phyloP scores from a whole-genome alignment of 1,140 invertebrate genomes.

The Rhizoglyphus robini region DNA sequence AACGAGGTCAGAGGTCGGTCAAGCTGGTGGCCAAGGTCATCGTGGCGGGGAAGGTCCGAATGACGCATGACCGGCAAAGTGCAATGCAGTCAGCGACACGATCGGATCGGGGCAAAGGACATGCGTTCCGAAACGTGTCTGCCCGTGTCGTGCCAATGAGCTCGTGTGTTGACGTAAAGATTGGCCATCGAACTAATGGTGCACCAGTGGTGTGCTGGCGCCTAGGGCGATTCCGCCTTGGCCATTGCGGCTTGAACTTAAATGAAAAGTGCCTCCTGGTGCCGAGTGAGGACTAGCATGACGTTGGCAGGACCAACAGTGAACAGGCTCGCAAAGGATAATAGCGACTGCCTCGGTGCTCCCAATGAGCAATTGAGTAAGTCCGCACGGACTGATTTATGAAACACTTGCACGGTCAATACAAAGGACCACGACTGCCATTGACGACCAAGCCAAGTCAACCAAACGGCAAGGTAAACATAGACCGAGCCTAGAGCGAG shows the following conservation, averaged over 20 bases:
- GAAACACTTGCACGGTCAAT: no score
- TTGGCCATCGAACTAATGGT: no score
- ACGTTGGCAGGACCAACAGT: no score
- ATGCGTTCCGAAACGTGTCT: not conserved
- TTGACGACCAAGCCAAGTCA: not conserved
- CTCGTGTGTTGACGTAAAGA: no score
- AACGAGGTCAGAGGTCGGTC: conserved; percentile 11
- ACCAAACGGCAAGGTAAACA: not conserved
- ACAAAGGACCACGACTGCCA: no score
- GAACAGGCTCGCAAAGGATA: no score
- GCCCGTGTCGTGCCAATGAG: not conserved
- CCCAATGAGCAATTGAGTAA: no score
- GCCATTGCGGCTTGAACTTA: not conserved
- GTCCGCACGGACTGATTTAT: no score
- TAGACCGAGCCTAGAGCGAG: not conserved
- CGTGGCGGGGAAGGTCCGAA: not conserved
- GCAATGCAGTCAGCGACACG: not conserved
- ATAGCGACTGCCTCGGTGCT: no score
- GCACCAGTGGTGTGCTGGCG: not conserved
- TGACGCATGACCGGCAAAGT: not conserved
- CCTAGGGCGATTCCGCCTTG: not conserved
- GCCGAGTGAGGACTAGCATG: no score
- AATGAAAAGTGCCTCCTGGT: no score
- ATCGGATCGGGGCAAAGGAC: not conserved
- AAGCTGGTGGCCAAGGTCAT: conserved; percentile 3